Conservation (phyloP, 2,797 vertebrate species). For the Pangasius larnaudii region DNA sequence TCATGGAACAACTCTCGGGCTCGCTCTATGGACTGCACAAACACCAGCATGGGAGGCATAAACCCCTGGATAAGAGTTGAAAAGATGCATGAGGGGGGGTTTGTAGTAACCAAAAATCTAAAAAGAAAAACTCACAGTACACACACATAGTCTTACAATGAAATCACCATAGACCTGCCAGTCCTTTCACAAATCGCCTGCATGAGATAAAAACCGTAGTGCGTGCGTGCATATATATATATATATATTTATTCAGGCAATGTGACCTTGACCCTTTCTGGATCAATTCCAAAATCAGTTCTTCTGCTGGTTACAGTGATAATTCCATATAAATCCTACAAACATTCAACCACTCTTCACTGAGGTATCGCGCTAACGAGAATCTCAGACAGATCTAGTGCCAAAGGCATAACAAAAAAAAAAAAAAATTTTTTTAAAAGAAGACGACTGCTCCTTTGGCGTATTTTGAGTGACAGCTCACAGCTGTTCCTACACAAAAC, state of each 20-base stretch:
- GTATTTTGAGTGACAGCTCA: too few species aligned
- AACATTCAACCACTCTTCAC: too few species aligned
- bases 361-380: too few species aligned
- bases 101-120: too few species aligned
- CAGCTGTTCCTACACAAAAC: neutral
- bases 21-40: constrained; percentile 94
- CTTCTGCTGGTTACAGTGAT: neutral
- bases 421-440: too few species aligned
- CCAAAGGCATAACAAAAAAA: too few species aligned
- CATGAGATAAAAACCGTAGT: neutral
- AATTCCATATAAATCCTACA: too few species aligned
- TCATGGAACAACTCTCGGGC: constrained; percentile 95
- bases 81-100: neutral
- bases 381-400: too few species aligned
- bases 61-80: constrained; percentile 81
- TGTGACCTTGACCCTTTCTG: neutral
- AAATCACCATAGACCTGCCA: neutral
- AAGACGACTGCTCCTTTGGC: too few species aligned
- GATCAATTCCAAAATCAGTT: neutral
- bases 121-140: neutral
- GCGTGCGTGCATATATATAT: too few species aligned
- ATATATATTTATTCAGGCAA: neutral
- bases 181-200: neutral
- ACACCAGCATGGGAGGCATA: constrained; percentile 92
- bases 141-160: neutral